These are phyloP conservation scores for Pipra filicauda DNA, from an alignment of 2,113 vertebrate species.

Conservation along the genomic window DNA sequence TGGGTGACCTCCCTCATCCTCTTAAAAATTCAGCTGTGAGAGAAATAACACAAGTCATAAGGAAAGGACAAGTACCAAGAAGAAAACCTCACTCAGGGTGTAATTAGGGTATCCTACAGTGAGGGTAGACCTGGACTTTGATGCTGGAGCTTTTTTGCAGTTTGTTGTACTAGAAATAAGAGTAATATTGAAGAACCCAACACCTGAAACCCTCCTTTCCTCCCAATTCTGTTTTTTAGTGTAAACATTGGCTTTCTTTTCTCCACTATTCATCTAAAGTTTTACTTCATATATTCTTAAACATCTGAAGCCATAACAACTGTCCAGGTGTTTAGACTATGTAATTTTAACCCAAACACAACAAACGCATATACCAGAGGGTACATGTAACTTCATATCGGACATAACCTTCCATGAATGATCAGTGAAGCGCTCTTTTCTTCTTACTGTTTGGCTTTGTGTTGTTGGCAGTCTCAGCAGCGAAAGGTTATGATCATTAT, in stretches of 20 bases:
- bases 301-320: background rate
- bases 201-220: background rate
- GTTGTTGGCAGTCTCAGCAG: background rate
- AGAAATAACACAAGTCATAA: background rate
- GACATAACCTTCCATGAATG: background rate
- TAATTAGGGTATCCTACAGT: background rate
- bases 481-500: background rate
- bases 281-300: background rate
- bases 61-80: background rate
- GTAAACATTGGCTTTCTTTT: background rate
- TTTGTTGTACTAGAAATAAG: background rate
- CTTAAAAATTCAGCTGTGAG: background rate
- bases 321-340: background rate
- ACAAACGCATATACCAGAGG: background rate
- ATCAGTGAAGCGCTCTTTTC: background rate
- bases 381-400: background rate
- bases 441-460: background rate
- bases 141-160: background rate
- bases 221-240: background rate
- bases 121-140: background rate
- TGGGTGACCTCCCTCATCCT: background rate
- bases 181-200: background rate
- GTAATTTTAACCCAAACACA: background rate
- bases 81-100: background rate
- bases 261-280: background rate